phyloP scores from a whole-genome alignment of 1,140 invertebrate species.

The Papilio xuthus region DNA sequence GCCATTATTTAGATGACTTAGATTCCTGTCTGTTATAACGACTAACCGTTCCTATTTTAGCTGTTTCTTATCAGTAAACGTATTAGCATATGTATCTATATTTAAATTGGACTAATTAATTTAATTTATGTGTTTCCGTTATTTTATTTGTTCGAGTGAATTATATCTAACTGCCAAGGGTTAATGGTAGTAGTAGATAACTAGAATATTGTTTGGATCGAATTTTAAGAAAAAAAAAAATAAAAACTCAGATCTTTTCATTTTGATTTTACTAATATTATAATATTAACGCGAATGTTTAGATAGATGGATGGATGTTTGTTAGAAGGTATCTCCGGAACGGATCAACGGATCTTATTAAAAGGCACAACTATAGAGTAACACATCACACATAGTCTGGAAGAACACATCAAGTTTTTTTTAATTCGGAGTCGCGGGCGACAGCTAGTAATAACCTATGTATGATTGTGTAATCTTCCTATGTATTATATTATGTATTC shows the following conservation, averaged over 20 bases:
- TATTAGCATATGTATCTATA: constrained; percentile 10
- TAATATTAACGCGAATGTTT: no score
- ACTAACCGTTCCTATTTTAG: not conserved
- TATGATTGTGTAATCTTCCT: not conserved
- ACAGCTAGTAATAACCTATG: no score
- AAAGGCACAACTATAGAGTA: no score
- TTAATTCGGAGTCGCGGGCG: no score
- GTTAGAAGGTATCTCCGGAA: no score
- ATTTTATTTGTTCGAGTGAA: not conserved
- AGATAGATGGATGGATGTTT: no score
- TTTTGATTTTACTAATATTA: no score
- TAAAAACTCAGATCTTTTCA: no score
- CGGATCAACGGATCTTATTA: no score
- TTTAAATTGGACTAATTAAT: constrained; percentile 13
- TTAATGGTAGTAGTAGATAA: not conserved
- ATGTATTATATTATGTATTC: not conserved
- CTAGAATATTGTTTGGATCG: not conserved
- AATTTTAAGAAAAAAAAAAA: not conserved
- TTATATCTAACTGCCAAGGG: not conserved
- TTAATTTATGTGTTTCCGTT: not conserved
- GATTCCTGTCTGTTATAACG: not conserved
- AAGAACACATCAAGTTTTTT: no score
- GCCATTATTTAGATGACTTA: not conserved
- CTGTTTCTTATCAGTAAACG: not conserved
- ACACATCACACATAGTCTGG: no score